Evolutionary conservation across 2,888 invertebrate species (phyloP).

Genomic region (Epinotia demarniana): DNA sequence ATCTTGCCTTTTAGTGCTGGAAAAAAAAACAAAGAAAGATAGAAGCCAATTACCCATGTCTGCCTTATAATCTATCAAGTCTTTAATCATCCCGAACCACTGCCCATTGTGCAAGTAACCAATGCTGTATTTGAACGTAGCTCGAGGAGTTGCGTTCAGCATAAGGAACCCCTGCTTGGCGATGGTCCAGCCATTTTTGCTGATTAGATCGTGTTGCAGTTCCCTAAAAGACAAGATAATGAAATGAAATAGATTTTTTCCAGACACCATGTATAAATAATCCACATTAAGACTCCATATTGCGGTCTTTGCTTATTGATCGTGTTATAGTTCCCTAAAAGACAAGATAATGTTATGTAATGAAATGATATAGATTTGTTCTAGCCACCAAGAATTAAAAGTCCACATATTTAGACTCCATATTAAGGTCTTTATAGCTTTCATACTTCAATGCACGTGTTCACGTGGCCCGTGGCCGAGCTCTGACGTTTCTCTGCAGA

Average conservation of each 20-base stretch:
- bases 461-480: no score
- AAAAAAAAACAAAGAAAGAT: no score
- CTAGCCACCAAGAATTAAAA: no score
- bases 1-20: no score
- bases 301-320: constrained; percentile 56
- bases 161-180: constrained; percentile 64
- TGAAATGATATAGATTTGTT: no score
- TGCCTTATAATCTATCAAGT: constrained; percentile 62
- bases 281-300: no score
- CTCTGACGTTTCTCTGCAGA: no score
- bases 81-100: constrained; percentile 73
- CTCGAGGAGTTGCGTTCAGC: constrained; percentile 69
- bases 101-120: constrained; percentile 67
- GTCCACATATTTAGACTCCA: no score
- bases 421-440: constrained; percentile 52
- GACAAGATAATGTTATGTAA: not conserved
- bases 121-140: constrained; percentile 67
- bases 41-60: constrained; percentile 62
- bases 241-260: no score
- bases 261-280: no score
- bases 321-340: constrained; percentile 64
- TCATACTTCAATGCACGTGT: no score
- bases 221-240: constrained; percentile 55
- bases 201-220: constrained; percentile 61
- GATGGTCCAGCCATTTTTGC: constrained; percentile 67